Base-by-base conservation (phyloP, 2,797 vertebrate genomes). In the Artibeus lituratus region DNA sequence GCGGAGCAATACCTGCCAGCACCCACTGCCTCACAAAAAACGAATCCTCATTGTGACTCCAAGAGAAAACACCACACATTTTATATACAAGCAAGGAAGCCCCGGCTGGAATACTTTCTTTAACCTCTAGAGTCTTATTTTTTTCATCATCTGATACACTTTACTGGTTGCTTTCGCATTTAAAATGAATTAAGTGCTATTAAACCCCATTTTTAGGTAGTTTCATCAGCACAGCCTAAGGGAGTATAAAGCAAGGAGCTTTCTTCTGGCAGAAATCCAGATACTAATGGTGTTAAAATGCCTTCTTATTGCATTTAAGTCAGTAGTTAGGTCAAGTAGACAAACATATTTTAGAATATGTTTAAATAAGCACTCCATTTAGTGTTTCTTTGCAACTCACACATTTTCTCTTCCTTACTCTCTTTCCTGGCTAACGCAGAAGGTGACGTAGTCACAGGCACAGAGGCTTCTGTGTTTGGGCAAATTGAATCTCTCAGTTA, bases 331-430 rank as follows among this genome's bases (percentile, higher is more conserved):
- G 98, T 98, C 98, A 98, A 98, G 70, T 35, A 98, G 98, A 98
- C 96, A 98, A 98, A 98, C 93, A 97, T 95, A 98, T 98, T 98
- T 97, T 97, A 98, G 90, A 97, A 70, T 87, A 97, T 96, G 97
- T 98, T 98, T 98, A 98, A 98, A 98, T 98, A 98, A 98, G 96
- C 97, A 98, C 86, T 97, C 90, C 95, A 97, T 98, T 98, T 98
- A 98, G 59, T 94, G 87, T 93, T 97, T 92, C 78, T 49, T 98
- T 98, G 87, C 67, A 97, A 97, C 11, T 47, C 72, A 53, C 26
- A 81, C 37, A 32, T 96, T 98, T 97, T 92, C 67, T 83, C 44
- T 95, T 86, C 26, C 82, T 91, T 94, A 90, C 77, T 93, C 49
- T 91, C 53, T 69, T 92, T 81, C 51, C 59, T 89, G 29, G 37